These are phyloP conservation scores for Cirrhinus mrigala DNA, from an alignment of 2,797 vertebrate genomes.

Conservation along the genomic window DNA sequence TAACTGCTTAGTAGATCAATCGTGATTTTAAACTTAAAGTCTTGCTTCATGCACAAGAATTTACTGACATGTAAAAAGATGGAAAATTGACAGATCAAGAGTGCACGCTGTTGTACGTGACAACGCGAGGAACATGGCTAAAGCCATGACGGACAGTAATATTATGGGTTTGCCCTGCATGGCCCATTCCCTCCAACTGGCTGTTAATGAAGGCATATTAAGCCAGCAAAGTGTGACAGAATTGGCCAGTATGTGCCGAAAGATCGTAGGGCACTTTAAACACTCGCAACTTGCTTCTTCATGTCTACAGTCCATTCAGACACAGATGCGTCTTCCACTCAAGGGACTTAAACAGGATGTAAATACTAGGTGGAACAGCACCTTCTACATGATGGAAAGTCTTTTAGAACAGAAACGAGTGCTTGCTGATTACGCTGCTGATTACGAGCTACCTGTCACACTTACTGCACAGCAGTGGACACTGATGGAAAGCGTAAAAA, in stretches of 20 bases:
- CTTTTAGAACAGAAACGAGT: background rate
- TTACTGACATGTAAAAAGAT: conserved; percentile 36
- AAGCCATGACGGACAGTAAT: conserved; percentile 36
- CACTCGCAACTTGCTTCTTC: background rate
- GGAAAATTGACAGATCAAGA: conserved; percentile 23
- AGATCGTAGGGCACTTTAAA: conserved; percentile 51
- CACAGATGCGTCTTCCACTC: background rate
- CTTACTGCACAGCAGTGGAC: background rate
- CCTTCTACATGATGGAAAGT: background rate
- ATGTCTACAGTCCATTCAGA: background rate
- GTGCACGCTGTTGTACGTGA: conserved; percentile 2
- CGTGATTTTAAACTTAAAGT: conserved; percentile 34
- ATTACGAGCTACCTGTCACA: background rate
- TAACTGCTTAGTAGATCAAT: conserved; percentile 47
- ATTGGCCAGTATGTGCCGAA: conserved; percentile 15
- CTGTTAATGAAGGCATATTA: conserved; percentile 33
- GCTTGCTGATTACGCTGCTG: background rate
- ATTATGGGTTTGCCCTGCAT: conserved; percentile 20
- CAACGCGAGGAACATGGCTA: conserved; percentile 50
- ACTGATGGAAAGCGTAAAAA: background rate
- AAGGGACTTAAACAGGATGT: background rate
- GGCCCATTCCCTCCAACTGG: conserved; percentile 41
- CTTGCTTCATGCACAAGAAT: conserved; percentile 33
- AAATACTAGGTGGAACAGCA: background rate
- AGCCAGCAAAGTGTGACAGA: conserved; percentile 35